Evolutionary conservation across 2,797 vertebrate species (phyloP).

Genomic region (Cirrhinus mrigala): DNA sequence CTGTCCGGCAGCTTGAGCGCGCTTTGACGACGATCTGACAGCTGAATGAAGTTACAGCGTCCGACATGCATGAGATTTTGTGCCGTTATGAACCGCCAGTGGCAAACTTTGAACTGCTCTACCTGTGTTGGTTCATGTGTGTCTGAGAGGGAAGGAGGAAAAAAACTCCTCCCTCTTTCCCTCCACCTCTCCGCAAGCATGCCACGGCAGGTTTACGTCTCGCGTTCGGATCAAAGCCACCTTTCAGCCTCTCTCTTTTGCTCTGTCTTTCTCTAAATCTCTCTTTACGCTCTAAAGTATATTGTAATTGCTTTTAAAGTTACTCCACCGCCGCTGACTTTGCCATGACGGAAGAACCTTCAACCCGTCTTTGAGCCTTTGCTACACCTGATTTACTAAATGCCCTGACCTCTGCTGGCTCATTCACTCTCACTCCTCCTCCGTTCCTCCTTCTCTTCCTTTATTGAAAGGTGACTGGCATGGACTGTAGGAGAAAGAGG

Average conservation of each 20-base stretch:
- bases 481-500: not conserved
- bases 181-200: slow-evolving; percentile 50
- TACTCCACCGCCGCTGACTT: slow-evolving; percentile 28
- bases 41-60: slow-evolving; percentile 42
- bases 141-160: slow-evolving; percentile 16
- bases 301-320: slow-evolving; percentile 37
- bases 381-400: slow-evolving; percentile 35
- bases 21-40: slow-evolving; percentile 41
- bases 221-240: slow-evolving; percentile 28
- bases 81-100: slow-evolving; percentile 43
- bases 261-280: slow-evolving; percentile 41
- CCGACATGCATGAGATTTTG: slow-evolving; percentile 37
- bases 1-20: not conserved
- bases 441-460: not conserved
- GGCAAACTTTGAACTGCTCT: slow-evolving; percentile 57
- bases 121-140: slow-evolving; percentile 48
- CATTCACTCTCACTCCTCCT: slow-evolving; percentile 19
- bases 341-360: slow-evolving; percentile 44
- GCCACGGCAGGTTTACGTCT: slow-evolving; percentile 59
- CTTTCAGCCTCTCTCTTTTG: slow-evolving; percentile 24
- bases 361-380: slow-evolving; percentile 27
- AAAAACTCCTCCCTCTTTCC: slow-evolving; percentile 51
- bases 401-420: not conserved
- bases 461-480: slow-evolving; percentile 30
- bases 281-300: slow-evolving; percentile 29